Evolutionary conservation across 1,140 invertebrate genomes (phyloP).

Genomic region (Camponotus floridanus): DNA sequence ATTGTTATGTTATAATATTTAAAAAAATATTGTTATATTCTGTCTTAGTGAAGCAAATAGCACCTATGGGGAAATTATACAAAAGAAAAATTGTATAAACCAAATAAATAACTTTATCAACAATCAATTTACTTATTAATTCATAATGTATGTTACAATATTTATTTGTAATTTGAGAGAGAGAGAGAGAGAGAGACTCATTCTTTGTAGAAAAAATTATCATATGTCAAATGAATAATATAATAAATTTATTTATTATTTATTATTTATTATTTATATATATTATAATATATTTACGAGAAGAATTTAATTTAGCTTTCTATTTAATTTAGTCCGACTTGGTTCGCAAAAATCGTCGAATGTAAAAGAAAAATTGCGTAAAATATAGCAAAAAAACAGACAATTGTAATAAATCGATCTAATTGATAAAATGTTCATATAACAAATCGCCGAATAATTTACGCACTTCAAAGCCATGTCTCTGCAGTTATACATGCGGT

Average conservation of each 20-base stretch:
- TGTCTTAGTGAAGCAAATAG: not conserved
- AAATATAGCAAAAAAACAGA: not conserved
- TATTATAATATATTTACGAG: not conserved
- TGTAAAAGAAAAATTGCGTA: not conserved
- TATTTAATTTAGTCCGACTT: not conserved
- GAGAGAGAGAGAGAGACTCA: not conserved
- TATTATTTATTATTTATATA: too few species aligned
- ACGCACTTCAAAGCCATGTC: slow-evolving; percentile 63
- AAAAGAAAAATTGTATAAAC: not conserved
- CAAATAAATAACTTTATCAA: not conserved
- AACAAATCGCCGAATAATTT: slow-evolving; percentile 64
- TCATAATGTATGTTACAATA: not conserved
- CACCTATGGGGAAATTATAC: not conserved
- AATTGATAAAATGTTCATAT: not conserved
- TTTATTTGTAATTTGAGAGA: not conserved
- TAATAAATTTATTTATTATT: too few species aligned
- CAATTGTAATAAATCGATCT: slow-evolving; percentile 21
- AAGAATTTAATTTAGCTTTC: not conserved
- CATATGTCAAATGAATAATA: not conserved
- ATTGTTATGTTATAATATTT: slow-evolving; percentile 12
- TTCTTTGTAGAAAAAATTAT: not conserved
- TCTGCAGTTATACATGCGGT: slow-evolving; percentile 62
- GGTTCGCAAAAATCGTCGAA: not conserved
- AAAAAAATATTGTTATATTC: slow-evolving; percentile 11
- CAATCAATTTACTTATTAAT: too few species aligned